Conservation (phyloP, 2,888 invertebrate genomes). For the Hydroisotoma schaefferi region DNA sequence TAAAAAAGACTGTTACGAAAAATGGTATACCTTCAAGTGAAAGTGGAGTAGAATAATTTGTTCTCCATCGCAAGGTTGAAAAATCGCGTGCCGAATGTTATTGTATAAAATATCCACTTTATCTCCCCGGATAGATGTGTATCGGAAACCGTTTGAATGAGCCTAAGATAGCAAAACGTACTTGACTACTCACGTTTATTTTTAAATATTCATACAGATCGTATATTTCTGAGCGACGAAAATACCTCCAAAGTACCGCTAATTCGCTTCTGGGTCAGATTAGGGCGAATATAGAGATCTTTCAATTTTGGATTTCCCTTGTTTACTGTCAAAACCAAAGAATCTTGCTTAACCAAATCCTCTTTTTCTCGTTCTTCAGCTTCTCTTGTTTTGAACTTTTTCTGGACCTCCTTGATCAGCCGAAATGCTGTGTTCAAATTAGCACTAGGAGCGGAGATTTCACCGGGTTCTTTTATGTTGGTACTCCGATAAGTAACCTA, state of each 20-base stretch:
- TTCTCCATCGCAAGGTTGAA: conserved; percentile 98
- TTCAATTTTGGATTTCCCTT: conserved; percentile 97
- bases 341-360: conserved; percentile 97
- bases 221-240: not conserved
- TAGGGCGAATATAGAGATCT: conserved; percentile 97
- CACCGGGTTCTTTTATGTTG: conserved; percentile 96
- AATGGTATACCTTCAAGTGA: conserved; percentile 71
- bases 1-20: not conserved
- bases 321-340: conserved; percentile 84
- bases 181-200: not conserved
- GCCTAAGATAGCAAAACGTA: conserved; percentile 74
- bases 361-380: conserved; percentile 98
- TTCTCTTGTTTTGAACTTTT: conserved; percentile 95
- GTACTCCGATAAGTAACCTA: conserved; percentile 88
- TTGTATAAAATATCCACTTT: conserved; percentile 99
- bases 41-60: conserved; percentile 99
- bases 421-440: conserved; percentile 96
- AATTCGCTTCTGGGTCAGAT: conserved; percentile 95
- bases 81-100: conserved; percentile 99
- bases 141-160: conserved; percentile 92
- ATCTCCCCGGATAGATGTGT: conserved; percentile 98
- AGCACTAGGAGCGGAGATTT: conserved; percentile 85
- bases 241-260: conserved; percentile 58
- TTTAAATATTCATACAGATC: not conserved
- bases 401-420: conserved; percentile 98